Evolutionary conservation across 2,888 invertebrate species (phyloP).

Genomic region (Campoplex capitator): DNA sequence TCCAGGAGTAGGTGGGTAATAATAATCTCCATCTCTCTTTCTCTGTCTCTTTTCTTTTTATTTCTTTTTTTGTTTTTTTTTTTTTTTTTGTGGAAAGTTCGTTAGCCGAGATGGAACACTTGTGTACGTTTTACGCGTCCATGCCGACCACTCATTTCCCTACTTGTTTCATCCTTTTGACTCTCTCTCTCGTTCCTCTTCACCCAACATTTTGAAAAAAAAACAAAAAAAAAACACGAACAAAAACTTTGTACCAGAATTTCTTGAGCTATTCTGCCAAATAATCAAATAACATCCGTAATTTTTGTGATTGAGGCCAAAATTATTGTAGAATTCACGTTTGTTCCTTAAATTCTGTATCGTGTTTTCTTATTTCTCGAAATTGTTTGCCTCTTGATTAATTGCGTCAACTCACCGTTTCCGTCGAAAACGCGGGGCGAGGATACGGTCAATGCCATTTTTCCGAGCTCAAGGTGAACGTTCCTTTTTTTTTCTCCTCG

Average conservation of each 20-base stretch:
- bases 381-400: neutral
- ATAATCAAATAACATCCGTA: neutral
- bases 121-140: slow-evolving; percentile 60
- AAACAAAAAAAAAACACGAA: neutral
- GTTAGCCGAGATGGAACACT: slow-evolving; percentile 74
- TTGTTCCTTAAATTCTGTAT: neutral
- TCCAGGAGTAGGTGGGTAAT: slow-evolving; percentile 81
- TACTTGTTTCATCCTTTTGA: slow-evolving; percentile 52
- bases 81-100: slow-evolving; percentile 76
- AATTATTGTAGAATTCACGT: neutral
- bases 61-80: slow-evolving; percentile 23
- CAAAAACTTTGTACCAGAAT: neutral
- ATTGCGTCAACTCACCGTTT: slow-evolving; percentile 78
- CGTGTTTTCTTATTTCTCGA: neutral
- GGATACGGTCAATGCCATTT: slow-evolving; percentile 81
- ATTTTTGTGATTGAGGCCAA: neutral
- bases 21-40: slow-evolving; percentile 76
- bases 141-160: slow-evolving; percentile 45
- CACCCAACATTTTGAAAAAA: slow-evolving; percentile 5
- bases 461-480: slow-evolving; percentile 61
- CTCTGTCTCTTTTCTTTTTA: slow-evolving; percentile 60
- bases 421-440: slow-evolving; percentile 80
- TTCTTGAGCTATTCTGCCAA: neutral
- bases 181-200: slow-evolving; percentile 22
- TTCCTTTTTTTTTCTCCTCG: slow-evolving; percentile 19